Base-by-base conservation (phyloP, 2,797 vertebrate genomes). In the Molothrus aeneus region DNA sequence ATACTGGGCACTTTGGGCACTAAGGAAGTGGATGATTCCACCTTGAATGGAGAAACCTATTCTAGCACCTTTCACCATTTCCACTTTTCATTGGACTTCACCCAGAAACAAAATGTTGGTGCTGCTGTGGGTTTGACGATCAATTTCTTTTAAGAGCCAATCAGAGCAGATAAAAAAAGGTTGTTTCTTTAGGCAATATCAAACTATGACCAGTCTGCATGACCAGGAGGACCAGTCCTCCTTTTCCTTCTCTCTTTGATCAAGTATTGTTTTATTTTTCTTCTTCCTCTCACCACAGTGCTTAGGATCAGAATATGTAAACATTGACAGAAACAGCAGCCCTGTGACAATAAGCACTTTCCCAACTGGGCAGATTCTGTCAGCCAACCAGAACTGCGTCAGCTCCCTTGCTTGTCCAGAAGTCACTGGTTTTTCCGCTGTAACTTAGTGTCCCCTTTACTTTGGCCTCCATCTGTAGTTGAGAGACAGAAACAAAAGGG, bases 371-470 rank as follows among this genome's bases (percentile, higher is more conserved):
- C 94, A 97, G 97, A 96, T 97, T 96, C 97, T 95, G 95, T 95
- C 97, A 97, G 96, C 96, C 97, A 98, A 97, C 96, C 97, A 97
- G 96, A 97, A 97, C 96, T 89, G 95, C 95, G 96, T 97, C 97
- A 95, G 96, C 95, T 97, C 96, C 95, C 97, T 96, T 94, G 94
- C 91, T 97, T 85, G 82, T 95, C 96, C 96, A 95, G 92, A 97
- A 96, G 98, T 99, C 98, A 99, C 97, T 99, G 98, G 80, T 98
- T 98, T 98, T 99, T 99, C 98, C 99, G 98, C 96, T 99, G 99
- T 73, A 98, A 94, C 68, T 99, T 99, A 97, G 97, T 95, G 96
- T 99, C 99, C 96, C 98, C 98, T 98, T 99, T 99, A 98, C 98
- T 99, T 98, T 99, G 99, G 98, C 97, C 98, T 98, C 99, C 98